Evolutionary conservation across 2,888 invertebrate species (phyloP).

Genomic region (Polietes domitor): DNA sequence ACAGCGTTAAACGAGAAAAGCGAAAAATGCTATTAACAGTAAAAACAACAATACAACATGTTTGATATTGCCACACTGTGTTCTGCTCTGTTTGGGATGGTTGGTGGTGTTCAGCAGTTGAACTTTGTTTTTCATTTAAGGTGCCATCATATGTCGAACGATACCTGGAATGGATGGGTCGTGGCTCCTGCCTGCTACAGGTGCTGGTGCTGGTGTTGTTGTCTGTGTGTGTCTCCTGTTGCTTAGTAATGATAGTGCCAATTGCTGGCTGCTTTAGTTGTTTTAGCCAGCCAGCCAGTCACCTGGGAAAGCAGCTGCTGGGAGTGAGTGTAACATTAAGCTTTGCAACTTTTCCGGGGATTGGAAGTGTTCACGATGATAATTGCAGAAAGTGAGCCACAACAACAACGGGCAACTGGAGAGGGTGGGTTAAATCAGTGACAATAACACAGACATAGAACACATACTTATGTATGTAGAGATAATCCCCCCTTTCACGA

Average conservation of each 20-base stretch:
- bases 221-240: constrained; percentile 41
- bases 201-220: constrained; percentile 20
- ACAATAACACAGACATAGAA: background rate
- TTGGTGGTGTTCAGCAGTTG: background rate
- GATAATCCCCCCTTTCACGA: too few species aligned
- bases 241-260: background rate
- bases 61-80: background rate
- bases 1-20: background rate
- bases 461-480: background rate
- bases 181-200: background rate
- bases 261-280: background rate
- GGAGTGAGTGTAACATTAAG: constrained; percentile 5
- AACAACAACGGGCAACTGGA: background rate
- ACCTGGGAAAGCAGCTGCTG: constrained; percentile 40
- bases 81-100: background rate
- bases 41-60: constrained; percentile 38
- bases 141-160: background rate
- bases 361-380: constrained; percentile 55
- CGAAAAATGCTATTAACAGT: constrained; percentile 26
- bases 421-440: background rate
- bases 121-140: constrained; percentile 1
- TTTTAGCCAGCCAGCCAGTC: background rate
- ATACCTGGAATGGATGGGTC: too few species aligned
- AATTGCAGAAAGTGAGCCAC: background rate
- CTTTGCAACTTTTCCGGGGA: constrained; percentile 48